Evolutionary conservation across 2,888 invertebrate genomes (phyloP).

Genomic region (Phalangium opilio): DNA sequence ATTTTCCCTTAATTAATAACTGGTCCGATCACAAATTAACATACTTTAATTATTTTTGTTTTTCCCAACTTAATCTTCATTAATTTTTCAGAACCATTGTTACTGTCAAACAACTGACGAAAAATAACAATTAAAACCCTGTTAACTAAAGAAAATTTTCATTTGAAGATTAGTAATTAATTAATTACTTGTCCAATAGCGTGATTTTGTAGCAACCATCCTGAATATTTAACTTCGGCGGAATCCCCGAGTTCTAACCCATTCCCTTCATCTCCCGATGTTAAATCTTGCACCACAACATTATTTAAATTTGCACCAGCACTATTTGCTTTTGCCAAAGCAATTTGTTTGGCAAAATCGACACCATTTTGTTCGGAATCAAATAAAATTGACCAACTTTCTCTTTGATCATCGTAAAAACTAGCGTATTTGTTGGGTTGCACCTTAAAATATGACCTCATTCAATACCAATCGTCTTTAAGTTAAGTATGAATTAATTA

Average conservation of each 20-base stretch:
- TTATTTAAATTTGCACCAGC: constrained; percentile 5
- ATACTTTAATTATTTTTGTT: constrained; percentile 15
- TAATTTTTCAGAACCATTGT: constrained; percentile 10
- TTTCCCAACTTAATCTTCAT: constrained; percentile 12
- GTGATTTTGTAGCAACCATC: constrained; percentile 10
- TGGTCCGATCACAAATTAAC: background rate
- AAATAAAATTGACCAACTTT: constrained; percentile 43
- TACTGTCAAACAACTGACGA: constrained; percentile 23
- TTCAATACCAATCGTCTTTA: too few relatives aligned
- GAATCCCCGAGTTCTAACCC: constrained; percentile 10
- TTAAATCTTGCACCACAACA: constrained; percentile 10
- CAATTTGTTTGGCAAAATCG: constrained; percentile 15
- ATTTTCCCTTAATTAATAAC: constrained; percentile 18
- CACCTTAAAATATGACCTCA: constrained; percentile 14
- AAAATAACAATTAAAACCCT: constrained; percentile 11
- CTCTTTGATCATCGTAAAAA: constrained; percentile 40
- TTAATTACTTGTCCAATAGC: constrained; percentile 12
- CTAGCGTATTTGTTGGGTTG: constrained; percentile 18
- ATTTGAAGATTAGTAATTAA: constrained; percentile 13
- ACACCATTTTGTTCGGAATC: constrained; percentile 7
- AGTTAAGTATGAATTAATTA: constrained; percentile 3
- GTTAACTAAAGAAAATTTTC: background rate
- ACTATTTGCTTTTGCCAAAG: constrained; percentile 12
- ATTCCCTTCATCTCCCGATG: constrained; percentile 9
- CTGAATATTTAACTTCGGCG: constrained; percentile 10